These are phyloP conservation scores for Diloba caeruleocephala DNA, from an alignment of 2,888 invertebrate genomes.

Conservation along the genomic window DNA sequence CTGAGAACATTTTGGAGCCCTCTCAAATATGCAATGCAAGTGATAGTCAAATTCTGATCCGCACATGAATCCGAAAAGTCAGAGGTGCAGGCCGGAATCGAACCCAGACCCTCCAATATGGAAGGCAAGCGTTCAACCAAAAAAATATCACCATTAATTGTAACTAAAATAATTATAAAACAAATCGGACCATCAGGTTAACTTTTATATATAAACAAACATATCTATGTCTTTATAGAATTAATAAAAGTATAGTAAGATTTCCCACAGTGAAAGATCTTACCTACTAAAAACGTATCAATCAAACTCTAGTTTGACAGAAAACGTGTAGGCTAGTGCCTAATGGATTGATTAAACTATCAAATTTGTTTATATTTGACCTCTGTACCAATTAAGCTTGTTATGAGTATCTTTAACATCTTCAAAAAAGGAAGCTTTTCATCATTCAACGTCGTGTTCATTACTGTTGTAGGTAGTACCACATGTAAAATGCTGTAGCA, in stretches of 20 bases:
- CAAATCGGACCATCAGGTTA: constrained; percentile 4
- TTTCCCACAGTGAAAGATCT: constrained; percentile 31
- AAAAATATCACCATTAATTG: too few species aligned
- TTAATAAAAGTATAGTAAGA: constrained; percentile 9
- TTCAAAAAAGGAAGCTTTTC: constrained; percentile 46
- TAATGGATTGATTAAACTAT: constrained; percentile 56
- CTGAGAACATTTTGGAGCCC: too few species aligned
- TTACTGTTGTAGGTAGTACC: constrained; percentile 25
- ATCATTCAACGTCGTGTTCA: constrained; percentile 47
- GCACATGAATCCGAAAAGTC: too few species aligned
- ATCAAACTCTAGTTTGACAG: constrained; percentile 51
- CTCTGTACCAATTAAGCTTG: constrained; percentile 55
- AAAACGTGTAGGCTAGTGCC: constrained; percentile 46
- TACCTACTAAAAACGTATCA: constrained; percentile 40
- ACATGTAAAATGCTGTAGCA: constrained; percentile 23
- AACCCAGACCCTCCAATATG: too few species aligned
- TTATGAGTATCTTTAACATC: constrained; percentile 44
- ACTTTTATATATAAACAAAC: not conserved
- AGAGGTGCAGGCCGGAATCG: too few species aligned
- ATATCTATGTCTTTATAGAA: not conserved
- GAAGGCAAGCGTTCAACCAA: too few species aligned
- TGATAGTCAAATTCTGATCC: too few species aligned
- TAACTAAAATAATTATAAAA: too few species aligned
- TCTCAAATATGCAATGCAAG: too few species aligned
- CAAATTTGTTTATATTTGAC: constrained; percentile 51